phyloP scores from a whole-genome alignment of 2,797 vertebrate species.

The Gallirallus australis region DNA sequence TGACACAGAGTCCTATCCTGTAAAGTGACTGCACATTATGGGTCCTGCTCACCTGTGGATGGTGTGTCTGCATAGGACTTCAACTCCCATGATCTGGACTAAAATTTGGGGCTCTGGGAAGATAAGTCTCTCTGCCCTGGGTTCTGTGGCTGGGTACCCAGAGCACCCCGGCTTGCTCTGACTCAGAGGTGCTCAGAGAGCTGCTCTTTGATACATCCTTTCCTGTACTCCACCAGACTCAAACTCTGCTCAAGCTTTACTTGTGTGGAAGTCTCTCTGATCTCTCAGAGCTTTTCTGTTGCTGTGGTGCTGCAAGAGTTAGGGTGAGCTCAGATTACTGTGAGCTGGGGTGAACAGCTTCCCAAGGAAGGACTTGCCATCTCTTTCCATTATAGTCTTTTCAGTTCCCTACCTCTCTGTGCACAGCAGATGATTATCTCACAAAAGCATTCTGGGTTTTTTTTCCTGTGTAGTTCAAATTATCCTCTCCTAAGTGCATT shows the following conservation, averaged over 20 bases:
- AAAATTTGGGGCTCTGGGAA: too few species aligned
- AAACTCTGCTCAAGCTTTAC: not conserved
- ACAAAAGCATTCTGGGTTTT: not conserved
- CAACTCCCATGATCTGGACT: accelerated
- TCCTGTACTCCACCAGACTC: not conserved
- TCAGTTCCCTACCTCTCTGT: constrained; percentile 30
- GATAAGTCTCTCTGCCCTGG: not conserved
- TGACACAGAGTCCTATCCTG: not conserved
- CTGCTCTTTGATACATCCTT: not conserved
- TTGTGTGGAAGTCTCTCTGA: not conserved
- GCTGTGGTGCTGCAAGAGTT: constrained; percentile 7
- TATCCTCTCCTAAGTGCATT: constrained; percentile 62
- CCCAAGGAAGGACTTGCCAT: constrained; percentile 34
- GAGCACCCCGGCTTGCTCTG: accelerated
- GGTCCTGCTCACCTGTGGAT: not conserved
- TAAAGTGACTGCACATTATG: accelerated
- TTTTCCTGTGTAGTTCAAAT: constrained; percentile 31
- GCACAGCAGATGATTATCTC: constrained; percentile 63
- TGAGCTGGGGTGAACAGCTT: not conserved
- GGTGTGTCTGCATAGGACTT: not conserved
- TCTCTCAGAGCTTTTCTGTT: not conserved
- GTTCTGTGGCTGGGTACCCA: not conserved
- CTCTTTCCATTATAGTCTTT: constrained; percentile 9
- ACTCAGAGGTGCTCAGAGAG: not conserved
- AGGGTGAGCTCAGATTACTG: not conserved